Evolutionary conservation across 2,113 vertebrate genomes (phyloP).

Genomic region (Sclerurus mexicanus): DNA sequence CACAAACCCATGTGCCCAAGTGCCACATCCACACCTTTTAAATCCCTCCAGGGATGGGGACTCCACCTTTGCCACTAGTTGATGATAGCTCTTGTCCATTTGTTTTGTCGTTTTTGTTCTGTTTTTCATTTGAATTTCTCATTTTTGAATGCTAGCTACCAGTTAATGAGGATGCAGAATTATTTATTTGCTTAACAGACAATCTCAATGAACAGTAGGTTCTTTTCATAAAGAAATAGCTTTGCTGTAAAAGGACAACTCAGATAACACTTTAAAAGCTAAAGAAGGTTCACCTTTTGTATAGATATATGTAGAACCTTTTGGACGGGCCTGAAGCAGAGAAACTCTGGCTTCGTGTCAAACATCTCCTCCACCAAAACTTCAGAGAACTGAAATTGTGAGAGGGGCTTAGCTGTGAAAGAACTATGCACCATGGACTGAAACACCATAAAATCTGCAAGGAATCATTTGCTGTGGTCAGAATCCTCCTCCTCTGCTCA

Average conservation of each 20-base stretch:
- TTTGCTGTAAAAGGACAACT: not conserved
- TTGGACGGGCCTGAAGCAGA: not conserved
- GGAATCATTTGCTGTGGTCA: fast-evolving
- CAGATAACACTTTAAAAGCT: not conserved
- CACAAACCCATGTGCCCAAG: not conserved
- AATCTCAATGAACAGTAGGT: not conserved
- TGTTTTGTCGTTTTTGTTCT: not conserved
- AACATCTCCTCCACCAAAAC: not conserved
- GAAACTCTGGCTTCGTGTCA: not conserved
- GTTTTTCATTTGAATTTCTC: not conserved
- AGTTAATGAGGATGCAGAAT: not conserved
- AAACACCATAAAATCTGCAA: not conserved
- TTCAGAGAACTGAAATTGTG: not conserved
- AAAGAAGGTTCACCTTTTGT: not conserved
- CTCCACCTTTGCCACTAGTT: not conserved
- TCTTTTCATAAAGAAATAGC: not conserved
- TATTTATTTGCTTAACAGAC: not conserved
- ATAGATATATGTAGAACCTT: fast-evolving
- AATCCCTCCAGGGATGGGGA: not conserved
- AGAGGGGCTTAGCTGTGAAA: not conserved
- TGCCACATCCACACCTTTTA: not conserved
- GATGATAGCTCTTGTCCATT: not conserved
- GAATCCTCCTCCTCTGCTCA: not conserved
- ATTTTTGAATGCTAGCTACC: not conserved
- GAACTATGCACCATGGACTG: not conserved